Base-by-base conservation (phyloP, 2,113 vertebrate genomes). In the Malurus elegans region DNA sequence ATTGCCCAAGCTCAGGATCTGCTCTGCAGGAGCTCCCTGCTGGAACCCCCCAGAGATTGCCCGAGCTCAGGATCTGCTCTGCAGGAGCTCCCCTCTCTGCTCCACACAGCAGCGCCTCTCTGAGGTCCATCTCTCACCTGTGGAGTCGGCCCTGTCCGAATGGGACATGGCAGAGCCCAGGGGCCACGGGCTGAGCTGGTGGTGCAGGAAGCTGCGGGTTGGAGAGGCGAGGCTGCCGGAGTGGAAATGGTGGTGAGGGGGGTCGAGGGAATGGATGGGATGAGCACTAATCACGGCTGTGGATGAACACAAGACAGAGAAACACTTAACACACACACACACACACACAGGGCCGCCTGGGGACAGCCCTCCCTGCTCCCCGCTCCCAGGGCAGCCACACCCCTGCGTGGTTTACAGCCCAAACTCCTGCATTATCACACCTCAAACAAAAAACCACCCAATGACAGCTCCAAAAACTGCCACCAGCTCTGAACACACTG, bases 231-330 rank as follows among this genome's bases (percentile, higher is more conserved):
- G 98, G 98, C 98, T 99, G 98, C 99, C 98, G 97, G 98, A 98
- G 98, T 99, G 99, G 99, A 99, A 99, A 99, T 99, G 98, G 98
- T 99, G 99, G 98, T 99, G 99, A 98, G 99, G 99, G 98, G 99
- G 99, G 98, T 99, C 99, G 93, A 99, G 99, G 97, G 99, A 99
- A 99, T 99, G 99, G 99, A 99, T 99, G 99, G 99, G 99, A 98
- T 99, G 99, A 98, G 99, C 99, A 98, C 99, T 99, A 99, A 99
- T 98, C 98, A 99, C 99, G 95, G 99, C 99, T 99, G 99, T 97
- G 98, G 93, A 99, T 98, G 98, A 98, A 99, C 89, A 99, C 48
- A 98, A 98, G 97, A 98, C 98, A 98, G 97, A 98, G 95, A 98
- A 97, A 97, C 19, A 92, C 98, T 98, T 98, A 98, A 95, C 97